These are phyloP conservation scores for Augochlorella aurata DNA, from an alignment of 2,888 invertebrate species.

Conservation along the genomic window DNA sequence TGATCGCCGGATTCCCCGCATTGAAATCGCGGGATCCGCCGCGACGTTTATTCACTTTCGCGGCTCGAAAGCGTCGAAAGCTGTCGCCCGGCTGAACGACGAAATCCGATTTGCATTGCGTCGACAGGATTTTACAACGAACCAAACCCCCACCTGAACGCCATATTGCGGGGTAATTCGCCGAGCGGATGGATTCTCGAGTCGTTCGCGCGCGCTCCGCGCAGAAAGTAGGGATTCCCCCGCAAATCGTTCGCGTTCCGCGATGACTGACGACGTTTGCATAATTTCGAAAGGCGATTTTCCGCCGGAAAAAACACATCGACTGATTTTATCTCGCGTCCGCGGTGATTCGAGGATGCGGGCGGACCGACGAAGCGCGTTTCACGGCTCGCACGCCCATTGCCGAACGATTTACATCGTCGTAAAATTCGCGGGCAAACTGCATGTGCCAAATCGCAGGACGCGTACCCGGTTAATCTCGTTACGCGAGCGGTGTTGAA, in stretches of 20 bases:
- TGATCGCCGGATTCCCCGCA: not conserved
- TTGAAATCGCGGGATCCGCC: not conserved
- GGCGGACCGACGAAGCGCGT: constrained; percentile 6
- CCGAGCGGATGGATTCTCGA: constrained; percentile 16
- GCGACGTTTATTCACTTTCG: constrained; percentile 14
- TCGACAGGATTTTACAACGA: constrained; percentile 31
- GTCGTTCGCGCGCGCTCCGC: constrained; percentile 1
- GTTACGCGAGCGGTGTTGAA: not conserved
- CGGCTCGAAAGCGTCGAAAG: constrained; percentile 5
- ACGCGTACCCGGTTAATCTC: not conserved
- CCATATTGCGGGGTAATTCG: constrained; percentile 27
- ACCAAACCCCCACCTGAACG: not conserved
- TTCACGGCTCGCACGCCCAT: constrained; percentile 4
- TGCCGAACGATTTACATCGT: constrained; percentile 2
- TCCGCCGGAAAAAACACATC: not conserved
- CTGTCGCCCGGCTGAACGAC: constrained; percentile 11
- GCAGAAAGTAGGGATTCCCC: constrained; percentile 19
- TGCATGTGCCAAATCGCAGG: constrained; percentile 5
- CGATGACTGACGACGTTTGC: constrained; percentile 13
- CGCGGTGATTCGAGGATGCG: constrained; percentile 20
- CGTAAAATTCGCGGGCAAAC: constrained; percentile 10
- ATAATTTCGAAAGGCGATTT: constrained; percentile 26
- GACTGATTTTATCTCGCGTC: constrained; percentile 2
- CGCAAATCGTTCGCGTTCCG: constrained; percentile 24
- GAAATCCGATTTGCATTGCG: constrained; percentile 24